These are phyloP conservation scores for Dermatemys mawii DNA, from an alignment of 2,113 vertebrate species.

Conservation along the genomic window DNA sequence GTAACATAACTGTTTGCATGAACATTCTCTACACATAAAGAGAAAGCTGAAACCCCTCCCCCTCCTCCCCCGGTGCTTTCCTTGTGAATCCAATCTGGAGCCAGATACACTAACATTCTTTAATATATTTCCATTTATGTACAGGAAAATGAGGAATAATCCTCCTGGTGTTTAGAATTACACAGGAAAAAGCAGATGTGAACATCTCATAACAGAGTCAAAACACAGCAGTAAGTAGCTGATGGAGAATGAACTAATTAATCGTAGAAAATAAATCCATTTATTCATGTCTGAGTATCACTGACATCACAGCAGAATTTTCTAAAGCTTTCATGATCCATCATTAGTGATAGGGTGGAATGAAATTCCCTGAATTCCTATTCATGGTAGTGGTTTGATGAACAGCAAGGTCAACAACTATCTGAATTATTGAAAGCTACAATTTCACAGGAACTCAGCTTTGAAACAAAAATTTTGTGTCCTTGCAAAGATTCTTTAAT, in stretches of 20 bases:
- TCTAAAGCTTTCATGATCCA: background rate
- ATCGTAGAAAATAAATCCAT: background rate
- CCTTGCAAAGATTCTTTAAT: background rate
- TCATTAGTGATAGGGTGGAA: background rate
- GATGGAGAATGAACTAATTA: background rate
- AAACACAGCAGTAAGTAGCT: background rate
- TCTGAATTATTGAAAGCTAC: background rate
- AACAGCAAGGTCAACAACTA: conserved; percentile 8
- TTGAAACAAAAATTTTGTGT: background rate
- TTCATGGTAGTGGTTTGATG: background rate
- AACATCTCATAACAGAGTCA: background rate
- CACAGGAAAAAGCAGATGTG: background rate
- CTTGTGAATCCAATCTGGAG: background rate
- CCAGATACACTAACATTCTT: background rate
- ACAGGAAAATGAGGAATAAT: background rate
- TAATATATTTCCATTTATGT: background rate
- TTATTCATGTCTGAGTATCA: background rate
- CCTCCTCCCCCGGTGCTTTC: background rate
- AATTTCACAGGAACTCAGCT: background rate
- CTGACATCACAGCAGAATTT: background rate
- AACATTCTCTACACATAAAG: background rate
- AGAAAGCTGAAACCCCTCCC: background rate
- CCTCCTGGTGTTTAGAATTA: background rate
- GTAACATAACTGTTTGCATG: background rate
- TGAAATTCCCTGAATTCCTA: background rate